These are phyloP conservation scores for Yponomeuta malinellus DNA, from an alignment of 2,888 invertebrate genomes.

Conservation along the genomic window DNA sequence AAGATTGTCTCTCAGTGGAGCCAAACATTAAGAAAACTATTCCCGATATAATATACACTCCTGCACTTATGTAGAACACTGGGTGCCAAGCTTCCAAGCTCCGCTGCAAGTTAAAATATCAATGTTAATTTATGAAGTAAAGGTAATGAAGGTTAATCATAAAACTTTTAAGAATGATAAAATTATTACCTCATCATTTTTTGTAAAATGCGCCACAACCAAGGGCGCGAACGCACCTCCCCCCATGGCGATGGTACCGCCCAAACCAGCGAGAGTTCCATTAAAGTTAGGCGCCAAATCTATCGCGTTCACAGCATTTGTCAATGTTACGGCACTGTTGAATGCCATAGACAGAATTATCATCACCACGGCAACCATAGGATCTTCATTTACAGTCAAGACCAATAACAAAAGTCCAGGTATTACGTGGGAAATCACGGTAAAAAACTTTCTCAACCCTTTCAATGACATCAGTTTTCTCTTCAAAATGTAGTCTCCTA, in stretches of 20 bases:
- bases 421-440: slow-evolving; percentile 2
- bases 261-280: slow-evolving; percentile 7
- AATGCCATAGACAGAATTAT: slow-evolving; percentile 9
- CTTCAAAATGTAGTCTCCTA: slow-evolving; percentile 74
- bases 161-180: background rate
- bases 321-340: background rate
- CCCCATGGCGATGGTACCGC: slow-evolving; percentile 57
- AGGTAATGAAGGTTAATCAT: no score
- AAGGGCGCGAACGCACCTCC: slow-evolving; percentile 4
- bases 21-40: slow-evolving; percentile 79
- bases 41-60: slow-evolving; percentile 76
- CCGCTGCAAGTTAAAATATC: slow-evolving; percentile 53
- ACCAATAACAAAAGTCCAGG: slow-evolving; percentile 15
- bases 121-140: no score
- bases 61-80: slow-evolving; percentile 78
- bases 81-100: slow-evolving; percentile 78
- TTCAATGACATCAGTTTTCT: background rate
- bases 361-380: background rate
- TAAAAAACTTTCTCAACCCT: slow-evolving; percentile 7
- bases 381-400: background rate
- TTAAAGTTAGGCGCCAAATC: slow-evolving; percentile 13
- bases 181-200: slow-evolving; percentile 2
- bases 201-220: slow-evolving; percentile 35
- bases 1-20: slow-evolving; percentile 71
- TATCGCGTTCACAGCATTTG: background rate